phyloP scores from a whole-genome alignment of 2,797 vertebrate species.

The Falco novaeseelandiae region DNA sequence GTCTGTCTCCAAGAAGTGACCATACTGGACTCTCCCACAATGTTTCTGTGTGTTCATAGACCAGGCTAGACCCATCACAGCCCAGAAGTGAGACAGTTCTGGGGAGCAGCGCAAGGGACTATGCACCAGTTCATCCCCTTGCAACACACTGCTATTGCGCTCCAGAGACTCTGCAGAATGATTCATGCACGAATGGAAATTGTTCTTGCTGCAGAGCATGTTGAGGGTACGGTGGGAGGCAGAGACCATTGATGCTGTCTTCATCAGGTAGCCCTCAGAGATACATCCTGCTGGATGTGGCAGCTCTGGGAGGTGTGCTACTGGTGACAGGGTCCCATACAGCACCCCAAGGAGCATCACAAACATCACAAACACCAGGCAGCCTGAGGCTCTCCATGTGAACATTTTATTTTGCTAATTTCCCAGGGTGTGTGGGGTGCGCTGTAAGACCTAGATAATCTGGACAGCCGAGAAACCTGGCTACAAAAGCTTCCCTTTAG shows the following conservation, averaged over 20 bases:
- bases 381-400: not conserved
- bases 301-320: not conserved
- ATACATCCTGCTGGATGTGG: not conserved
- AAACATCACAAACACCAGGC: not conserved
- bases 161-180: not conserved
- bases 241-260: not conserved
- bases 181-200: not conserved
- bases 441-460: not conserved
- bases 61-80: not conserved
- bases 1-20: not conserved
- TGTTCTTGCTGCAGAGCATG: not conserved
- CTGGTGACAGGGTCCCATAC: not conserved
- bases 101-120: not conserved
- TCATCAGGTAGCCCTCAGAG: not conserved
- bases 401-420: not conserved
- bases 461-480: not conserved
- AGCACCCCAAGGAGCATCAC: not conserved
- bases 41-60: not conserved
- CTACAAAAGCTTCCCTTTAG: not conserved
- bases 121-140: not conserved
- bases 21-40: no score
- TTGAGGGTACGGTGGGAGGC: accelerated
- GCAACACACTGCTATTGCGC: not conserved
- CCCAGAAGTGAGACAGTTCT: not conserved
- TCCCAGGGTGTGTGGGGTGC: not conserved